These are phyloP conservation scores for Pithys albifrons DNA, from an alignment of 2,113 vertebrate genomes.

Conservation along the genomic window DNA sequence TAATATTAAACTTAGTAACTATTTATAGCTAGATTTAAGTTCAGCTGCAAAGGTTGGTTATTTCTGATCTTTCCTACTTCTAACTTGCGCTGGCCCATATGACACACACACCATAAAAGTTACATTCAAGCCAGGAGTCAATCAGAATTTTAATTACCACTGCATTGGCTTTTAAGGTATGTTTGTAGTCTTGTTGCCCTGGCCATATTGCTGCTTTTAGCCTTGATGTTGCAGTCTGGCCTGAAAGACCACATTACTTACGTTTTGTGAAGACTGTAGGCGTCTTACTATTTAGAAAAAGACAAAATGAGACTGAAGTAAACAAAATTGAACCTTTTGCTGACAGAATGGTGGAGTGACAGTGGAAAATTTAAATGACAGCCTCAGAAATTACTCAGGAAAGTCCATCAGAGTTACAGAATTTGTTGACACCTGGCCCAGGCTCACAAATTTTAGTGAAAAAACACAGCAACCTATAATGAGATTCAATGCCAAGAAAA, in stretches of 20 bases:
- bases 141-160: not conserved
- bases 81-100: not conserved
- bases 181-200: rapidly evolving
- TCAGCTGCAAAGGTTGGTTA: not conserved
- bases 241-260: not conserved
- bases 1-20: not conserved
- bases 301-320: not conserved
- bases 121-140: not conserved
- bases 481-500: not conserved
- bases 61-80: not conserved
- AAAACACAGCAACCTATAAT: not conserved
- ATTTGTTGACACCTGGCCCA: not conserved
- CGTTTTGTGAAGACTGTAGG: not conserved
- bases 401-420: not conserved
- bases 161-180: not conserved
- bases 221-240: not conserved
- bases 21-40: not conserved
- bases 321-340: not conserved
- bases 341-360: not conserved
- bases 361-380: not conserved
- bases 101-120: not conserved
- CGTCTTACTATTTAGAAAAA: not conserved
- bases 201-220: not conserved
- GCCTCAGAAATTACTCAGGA: not conserved
- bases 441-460: not conserved